A percentile compares a stretch with the other conserved stretches of the same genome.
These are phyloP conservation scores for Globia sparganii DNA, from an alignment of 2,888 invertebrate genomes.

Conservation along the genomic window DNA sequence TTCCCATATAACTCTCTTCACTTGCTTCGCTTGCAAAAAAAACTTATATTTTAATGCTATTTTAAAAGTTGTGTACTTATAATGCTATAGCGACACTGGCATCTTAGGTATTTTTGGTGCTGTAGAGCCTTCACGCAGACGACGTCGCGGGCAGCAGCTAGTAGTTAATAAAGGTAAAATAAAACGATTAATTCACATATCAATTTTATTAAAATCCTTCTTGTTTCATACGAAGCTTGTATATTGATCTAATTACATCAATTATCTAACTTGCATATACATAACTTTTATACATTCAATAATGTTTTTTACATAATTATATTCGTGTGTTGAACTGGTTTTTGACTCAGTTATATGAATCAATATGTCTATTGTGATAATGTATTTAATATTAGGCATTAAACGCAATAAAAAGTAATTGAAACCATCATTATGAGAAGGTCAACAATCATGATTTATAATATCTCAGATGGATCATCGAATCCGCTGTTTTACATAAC, in stretches of 20 bases:
- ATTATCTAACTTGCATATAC: slow-evolving; percentile 84
- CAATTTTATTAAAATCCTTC: slow-evolving; percentile 88
- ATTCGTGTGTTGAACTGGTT: slow-evolving; percentile 39
- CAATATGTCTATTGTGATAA: slow-evolving; percentile 33
- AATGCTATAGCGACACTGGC: too few relatives aligned
- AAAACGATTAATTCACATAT: slow-evolving; percentile 78
- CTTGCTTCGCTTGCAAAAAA: too few relatives aligned
- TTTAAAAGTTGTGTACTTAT: too few relatives aligned
- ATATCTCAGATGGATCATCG: background rate
- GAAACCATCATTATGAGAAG: background rate
- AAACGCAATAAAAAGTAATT: slow-evolving; percentile 36
- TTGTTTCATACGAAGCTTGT: slow-evolving; percentile 89
- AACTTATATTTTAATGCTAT: too few relatives aligned
- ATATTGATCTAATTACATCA: slow-evolving; percentile 88
- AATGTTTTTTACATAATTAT: slow-evolving; percentile 64
- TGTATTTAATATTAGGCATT: slow-evolving; percentile 57
- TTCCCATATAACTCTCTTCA: too few relatives aligned
- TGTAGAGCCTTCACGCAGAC: too few relatives aligned
- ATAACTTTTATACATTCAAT: slow-evolving; percentile 75
- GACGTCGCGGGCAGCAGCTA: too few relatives aligned
- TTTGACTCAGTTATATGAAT: slow-evolving; percentile 29
- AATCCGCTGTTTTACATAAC: background rate
- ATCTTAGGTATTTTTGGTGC: too few relatives aligned
- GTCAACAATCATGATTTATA: background rate
- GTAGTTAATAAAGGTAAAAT: slow-evolving; percentile 22